phyloP scores from a whole-genome alignment of 2,888 invertebrate genomes.

The Arge pagana region DNA sequence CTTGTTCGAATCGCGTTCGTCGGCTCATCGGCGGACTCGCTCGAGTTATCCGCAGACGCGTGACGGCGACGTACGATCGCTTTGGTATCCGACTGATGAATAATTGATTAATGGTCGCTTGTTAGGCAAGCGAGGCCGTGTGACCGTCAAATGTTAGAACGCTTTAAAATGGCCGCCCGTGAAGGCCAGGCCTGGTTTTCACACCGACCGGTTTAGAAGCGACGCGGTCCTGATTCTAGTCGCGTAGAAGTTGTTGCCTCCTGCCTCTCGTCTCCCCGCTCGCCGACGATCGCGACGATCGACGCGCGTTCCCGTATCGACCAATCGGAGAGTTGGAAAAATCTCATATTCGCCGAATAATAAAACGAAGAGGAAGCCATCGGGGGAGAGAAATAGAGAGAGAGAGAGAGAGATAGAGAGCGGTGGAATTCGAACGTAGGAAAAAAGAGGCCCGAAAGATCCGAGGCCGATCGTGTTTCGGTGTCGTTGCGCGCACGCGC shows the following conservation, averaged over 20 bases:
- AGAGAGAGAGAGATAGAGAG: constrained; percentile 18
- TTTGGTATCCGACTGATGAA: constrained; percentile 43
- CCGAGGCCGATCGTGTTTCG: constrained; percentile 20
- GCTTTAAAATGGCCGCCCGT: constrained; percentile 54
- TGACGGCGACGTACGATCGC: too few species aligned
- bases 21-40: too few species aligned
- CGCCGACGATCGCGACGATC: too few species aligned
- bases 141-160: constrained; percentile 54
- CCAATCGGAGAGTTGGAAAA: too few species aligned
- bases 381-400: constrained; percentile 23
- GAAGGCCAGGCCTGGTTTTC: constrained; percentile 53
- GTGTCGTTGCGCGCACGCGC: too few species aligned
- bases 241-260: constrained; percentile 15
- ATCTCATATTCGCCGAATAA: too few species aligned
- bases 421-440: not conserved
- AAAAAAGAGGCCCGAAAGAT: constrained; percentile 13
- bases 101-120: constrained; percentile 54
- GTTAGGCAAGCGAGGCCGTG: constrained; percentile 43
- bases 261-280: not conserved
- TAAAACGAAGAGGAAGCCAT: too few species aligned
- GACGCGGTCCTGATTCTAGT: constrained; percentile 28
- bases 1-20: too few species aligned
- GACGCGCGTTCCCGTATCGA: too few species aligned
- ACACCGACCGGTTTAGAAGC: constrained; percentile 56
- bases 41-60: too few species aligned